Evolutionary conservation across 2,113 vertebrate species (phyloP), one percentile per base, ranked within the genome.

Genomic region (Oriolus oriolus): DNA sequence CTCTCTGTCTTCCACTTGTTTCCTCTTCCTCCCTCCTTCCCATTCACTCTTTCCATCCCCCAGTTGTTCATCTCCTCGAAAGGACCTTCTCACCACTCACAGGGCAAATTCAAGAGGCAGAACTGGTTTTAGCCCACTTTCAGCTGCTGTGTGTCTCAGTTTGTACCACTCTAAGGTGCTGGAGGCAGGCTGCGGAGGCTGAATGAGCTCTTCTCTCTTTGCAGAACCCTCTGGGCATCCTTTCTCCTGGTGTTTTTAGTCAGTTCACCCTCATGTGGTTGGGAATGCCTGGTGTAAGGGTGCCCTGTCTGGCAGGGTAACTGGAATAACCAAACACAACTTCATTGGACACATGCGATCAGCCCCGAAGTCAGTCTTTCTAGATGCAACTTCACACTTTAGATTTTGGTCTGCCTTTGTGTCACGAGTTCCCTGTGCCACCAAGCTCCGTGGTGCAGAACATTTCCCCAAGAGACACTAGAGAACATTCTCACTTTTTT

Each of bases 401-500:
- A 50, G 17, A 27, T 35, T 79, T 57, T 42, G 57, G 2, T 74
- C 52, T 95, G 59, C 16, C 61, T 93, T 69, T 64, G 27, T 71
- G 22, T 45, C 77, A 35, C 21, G 50, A 21, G 14, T 63, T 60
- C 17, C 35, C 39, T 27, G 27, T 75, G 56, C 30, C 73, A 45
- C 8, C 49, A 65, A 39, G 33, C 39, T 73, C 30, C 5, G 5
- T 37, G 69, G 57, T 17, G 21, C 37, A 69, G 78, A 50, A 42
- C 0, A 0, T 77, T 73, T 89, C 19, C 27, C 50, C 21, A 22
- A 1, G 37, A 39, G 16, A 53, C 13, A 8, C 18, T 16, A 53
- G 15, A 28, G 57, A 68, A 9, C 9, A 4, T n/a, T 37, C 10
- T 77, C 56, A 35, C 37, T 52, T 69, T 64, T 53, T 41, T 70